A percentile compares a stretch with the other conserved stretches of the same genome.
phyloP scores from a whole-genome alignment of 2,888 invertebrate genomes.

The Erpobdella octoculata region DNA sequence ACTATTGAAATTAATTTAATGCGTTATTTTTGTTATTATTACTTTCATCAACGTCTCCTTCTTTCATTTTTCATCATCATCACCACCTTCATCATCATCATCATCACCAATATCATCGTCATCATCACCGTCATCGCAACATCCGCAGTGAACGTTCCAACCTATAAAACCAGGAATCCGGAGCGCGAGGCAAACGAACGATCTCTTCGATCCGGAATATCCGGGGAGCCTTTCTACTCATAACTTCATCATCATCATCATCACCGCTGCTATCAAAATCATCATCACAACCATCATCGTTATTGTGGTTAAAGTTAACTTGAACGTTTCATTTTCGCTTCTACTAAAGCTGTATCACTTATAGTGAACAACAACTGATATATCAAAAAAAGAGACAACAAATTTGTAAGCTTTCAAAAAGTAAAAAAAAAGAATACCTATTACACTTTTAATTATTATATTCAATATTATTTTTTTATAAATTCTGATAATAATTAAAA shows the following conservation, averaged over 20 bases:
- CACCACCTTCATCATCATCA: background rate
- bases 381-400: no score
- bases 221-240: background rate
- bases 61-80: background rate
- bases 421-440: no score
- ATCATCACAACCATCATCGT: background rate
- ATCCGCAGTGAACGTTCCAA: background rate
- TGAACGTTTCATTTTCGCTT: background rate
- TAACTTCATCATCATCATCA: background rate
- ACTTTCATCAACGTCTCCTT: slow-evolving; percentile 16
- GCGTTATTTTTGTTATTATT: slow-evolving; percentile 13
- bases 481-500: no score
- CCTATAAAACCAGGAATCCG: slow-evolving; percentile 8
- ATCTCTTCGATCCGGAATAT: background rate
- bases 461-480: no score
- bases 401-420: no score
- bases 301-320: background rate
- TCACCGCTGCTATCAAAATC: background rate
- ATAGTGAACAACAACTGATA: background rate
- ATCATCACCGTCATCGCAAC: background rate
- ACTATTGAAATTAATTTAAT: background rate
- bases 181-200: background rate
- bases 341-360: background rate
- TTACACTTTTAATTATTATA: no score
- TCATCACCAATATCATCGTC: background rate